A percentile compares a stretch with the other conserved stretches of the same genome.
phyloP scores from a whole-genome alignment of 2,797 vertebrate genomes.

The Lepidocolaptes lacrymiger region DNA sequence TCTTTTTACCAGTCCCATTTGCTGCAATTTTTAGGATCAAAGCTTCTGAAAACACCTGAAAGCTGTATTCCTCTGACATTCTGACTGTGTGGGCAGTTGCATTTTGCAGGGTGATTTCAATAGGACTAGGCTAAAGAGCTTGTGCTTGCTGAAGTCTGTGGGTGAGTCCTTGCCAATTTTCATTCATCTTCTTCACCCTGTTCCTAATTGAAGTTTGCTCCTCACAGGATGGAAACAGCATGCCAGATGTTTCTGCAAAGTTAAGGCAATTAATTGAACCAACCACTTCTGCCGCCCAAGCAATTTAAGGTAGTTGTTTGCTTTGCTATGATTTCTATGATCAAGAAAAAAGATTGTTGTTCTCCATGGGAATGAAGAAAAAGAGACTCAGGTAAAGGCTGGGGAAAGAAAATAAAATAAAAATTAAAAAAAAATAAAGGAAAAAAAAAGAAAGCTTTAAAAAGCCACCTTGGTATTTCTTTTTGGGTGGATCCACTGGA shows the following conservation, averaged over 20 bases:
- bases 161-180: neutral
- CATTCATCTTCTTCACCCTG: neutral
- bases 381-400: neutral
- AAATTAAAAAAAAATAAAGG: neutral
- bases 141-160: neutral
- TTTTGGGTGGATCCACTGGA: neutral
- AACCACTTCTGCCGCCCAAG: neutral
- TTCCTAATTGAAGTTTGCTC: neutral
- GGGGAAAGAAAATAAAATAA: neutral
- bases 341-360: neutral
- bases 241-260: constrained; percentile 16
- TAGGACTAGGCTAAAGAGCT: neutral
- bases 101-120: neutral
- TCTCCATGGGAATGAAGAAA: neutral
- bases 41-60: neutral
- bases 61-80: neutral
- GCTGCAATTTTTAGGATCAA: neutral
- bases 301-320: neutral
- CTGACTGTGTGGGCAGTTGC: neutral
- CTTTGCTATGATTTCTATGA: neutral
- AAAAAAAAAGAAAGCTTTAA: neutral
- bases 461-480: neutral
- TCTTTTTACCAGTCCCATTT: neutral
- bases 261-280: constrained; percentile 14
- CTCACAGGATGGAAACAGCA: neutral